Evolutionary conservation across 2,113 vertebrate genomes (phyloP), one percentile per base, ranked within the genome.

Genomic region (Erythrocercus mccallii): DNA sequence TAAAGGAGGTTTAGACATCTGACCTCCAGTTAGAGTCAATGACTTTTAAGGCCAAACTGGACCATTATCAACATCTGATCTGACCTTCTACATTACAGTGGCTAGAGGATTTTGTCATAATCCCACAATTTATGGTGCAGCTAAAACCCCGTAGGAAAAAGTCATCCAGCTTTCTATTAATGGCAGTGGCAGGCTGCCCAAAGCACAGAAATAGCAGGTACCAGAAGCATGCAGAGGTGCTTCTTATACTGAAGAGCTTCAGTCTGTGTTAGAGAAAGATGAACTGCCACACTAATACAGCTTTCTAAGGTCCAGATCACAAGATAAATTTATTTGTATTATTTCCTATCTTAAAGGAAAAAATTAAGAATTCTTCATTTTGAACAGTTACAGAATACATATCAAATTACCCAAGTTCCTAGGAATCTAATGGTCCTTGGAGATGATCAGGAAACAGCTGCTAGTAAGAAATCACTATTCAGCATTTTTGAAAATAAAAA

Each of bases 101-200:
- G 68, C 33, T 42, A 76, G 60, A 71, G 77, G 48, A 89, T 88
- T 94, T 94, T 86, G 83, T 68, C 47, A 62, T 83, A 97, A 88
- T 86, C 69, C 53, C 77, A 81, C 61, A 92, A 37, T 70, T 91
- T 86, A 80, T 30, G 44, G 51, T 91, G 85, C 83, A 92, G 72
- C 42, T 92, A 80, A 92, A 94, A 24, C 71, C n/a, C 76, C 25
- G 42, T 11, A 80, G 60, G 51, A 73, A 61, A 80, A 74, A 58
- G 64, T 68, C 68, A 92, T 70, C 47, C 80, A 70, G 65, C 78
- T 77, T 86, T 74, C 86, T 92, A 76, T 87, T 90, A 86, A 35
- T 30, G 35, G 79, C 38, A 64, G 44, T 64, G 73, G 65, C 58
- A 82, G 74, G 40, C 37, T 93, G 61, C 78, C 87, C 37, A 45